These are phyloP conservation scores for Mesochorus sp. DNA, from an alignment of 2,888 invertebrate species.

Conservation along the genomic window DNA sequence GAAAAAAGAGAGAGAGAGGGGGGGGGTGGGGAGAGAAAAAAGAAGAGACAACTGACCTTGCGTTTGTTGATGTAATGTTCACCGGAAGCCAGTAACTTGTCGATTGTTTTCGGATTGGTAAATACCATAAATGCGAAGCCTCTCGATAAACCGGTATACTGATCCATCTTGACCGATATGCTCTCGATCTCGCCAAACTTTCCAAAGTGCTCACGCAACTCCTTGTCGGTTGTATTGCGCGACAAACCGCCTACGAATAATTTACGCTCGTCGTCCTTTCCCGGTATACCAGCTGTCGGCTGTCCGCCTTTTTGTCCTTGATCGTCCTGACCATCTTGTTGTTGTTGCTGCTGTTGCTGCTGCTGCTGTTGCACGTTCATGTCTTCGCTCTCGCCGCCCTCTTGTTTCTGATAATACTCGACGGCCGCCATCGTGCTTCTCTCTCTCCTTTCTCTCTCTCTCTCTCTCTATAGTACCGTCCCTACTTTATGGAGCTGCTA, in stretches of 20 bases:
- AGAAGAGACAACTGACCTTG: slow-evolving; percentile 77
- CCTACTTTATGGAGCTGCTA: slow-evolving; percentile 52
- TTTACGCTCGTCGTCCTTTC: slow-evolving; percentile 84
- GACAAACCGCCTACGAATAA: slow-evolving; percentile 87
- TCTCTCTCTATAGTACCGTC: too few species aligned
- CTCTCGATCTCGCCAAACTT: slow-evolving; percentile 86
- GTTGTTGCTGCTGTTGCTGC: slow-evolving; percentile 49
- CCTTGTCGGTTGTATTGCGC: slow-evolving; percentile 85
- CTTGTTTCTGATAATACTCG: slow-evolving; percentile 77
- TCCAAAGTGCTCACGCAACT: slow-evolving; percentile 85
- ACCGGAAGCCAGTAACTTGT: slow-evolving; percentile 83
- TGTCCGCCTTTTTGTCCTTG: slow-evolving; percentile 71
- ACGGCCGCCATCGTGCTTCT: slow-evolving; percentile 77
- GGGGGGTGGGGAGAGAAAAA: slow-evolving; percentile 18
- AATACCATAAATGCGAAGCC: slow-evolving; percentile 88
- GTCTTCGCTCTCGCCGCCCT: slow-evolving; percentile 70
- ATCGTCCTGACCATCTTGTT: slow-evolving; percentile 67
- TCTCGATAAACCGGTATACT: slow-evolving; percentile 85
- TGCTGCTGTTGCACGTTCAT: slow-evolving; percentile 63
- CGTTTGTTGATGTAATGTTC: slow-evolving; percentile 86
- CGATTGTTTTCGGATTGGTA: slow-evolving; percentile 84
- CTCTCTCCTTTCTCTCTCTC: slow-evolving; percentile 62
- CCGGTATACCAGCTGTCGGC: slow-evolving; percentile 81
- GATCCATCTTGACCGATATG: slow-evolving; percentile 86
- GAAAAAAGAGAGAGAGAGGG: background rate